Evolutionary conservation across 2,113 vertebrate species (phyloP).

Genomic region (Zosterops pallidus): DNA sequence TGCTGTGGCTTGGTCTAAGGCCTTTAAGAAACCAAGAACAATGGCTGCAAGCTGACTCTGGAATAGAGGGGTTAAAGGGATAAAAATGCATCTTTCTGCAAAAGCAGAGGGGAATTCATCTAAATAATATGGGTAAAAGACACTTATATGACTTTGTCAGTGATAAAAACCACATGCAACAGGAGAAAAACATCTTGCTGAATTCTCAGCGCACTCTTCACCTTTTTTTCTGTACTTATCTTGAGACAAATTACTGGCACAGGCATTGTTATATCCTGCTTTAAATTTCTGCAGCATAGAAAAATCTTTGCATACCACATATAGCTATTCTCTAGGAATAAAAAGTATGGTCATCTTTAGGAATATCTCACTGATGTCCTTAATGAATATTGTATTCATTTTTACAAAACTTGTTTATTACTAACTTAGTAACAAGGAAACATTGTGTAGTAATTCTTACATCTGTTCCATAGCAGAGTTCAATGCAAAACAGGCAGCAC

Average conservation of each 20-base stretch:
- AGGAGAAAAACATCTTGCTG: not conserved
- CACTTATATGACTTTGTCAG: rapidly evolving
- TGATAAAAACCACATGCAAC: not conserved
- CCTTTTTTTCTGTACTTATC: not conserved
- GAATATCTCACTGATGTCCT: not conserved
- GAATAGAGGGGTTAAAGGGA: not conserved
- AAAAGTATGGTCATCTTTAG: not conserved
- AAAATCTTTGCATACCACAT: not conserved
- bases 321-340: not conserved
- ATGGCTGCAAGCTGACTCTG: not conserved
- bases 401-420: not conserved
- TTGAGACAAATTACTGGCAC: not conserved
- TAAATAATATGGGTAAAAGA: not conserved
- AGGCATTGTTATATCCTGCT: not conserved
- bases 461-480: not conserved
- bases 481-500: rapidly evolving
- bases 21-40: not conserved
- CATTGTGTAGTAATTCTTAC: rapidly evolving
- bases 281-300: too few species aligned
- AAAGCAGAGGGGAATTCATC: not conserved
- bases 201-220: not conserved
- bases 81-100: not conserved
- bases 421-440: not conserved
- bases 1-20: not conserved
- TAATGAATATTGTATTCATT: not conserved